Base-by-base conservation (phyloP, 2,113 vertebrate genomes). In the Corapipo altera region DNA sequence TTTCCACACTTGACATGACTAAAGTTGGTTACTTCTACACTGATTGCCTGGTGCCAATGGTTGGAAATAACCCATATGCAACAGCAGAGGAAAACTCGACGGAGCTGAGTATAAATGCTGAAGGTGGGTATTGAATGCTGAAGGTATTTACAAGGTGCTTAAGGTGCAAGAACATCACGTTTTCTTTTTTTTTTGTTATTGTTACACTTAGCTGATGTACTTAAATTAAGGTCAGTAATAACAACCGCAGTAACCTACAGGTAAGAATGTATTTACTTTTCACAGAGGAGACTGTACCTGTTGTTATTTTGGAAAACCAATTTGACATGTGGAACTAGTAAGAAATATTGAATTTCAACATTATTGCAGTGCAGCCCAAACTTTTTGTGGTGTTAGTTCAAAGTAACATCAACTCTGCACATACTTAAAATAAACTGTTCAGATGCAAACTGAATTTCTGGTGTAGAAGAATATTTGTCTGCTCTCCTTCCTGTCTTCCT, bases 21-120 rank as follows among this genome's bases (percentile, higher is more conserved):
- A 98, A 98, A 93, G 98, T 98, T 61, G 99, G 99, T 64, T 98
- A 99, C 97, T 98, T 99, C 59, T 99, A 99, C 97, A 99, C 99
- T 0, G 99, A 99, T 87, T 99, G 99, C 91, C 98, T 99, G 73
- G 98, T 99, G 83, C 99, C 99, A 2, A 99, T 99, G 98, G 98
- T 98, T 66, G 99, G 99, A 59, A 99, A 99, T 96, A 99, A 99
- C 96, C 99, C 99, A 0, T 99, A 99, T 94, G 96, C 98, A 91
- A 98, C 97, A 71, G 95, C 97, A 65, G 97, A 98, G 86, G 98
- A 98, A 41, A 98, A 99, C 67, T 95, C 98, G 8, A 33, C 93
- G 12, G 98, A 99, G 82, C 97, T 99, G 74, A 98, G 99, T 96
- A 99, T 98, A 76, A 98, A 98, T 57, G 98, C 99, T 90, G 99